phyloP scores from a whole-genome alignment of 2,113 vertebrate species.

The Leptosomus discolor region DNA sequence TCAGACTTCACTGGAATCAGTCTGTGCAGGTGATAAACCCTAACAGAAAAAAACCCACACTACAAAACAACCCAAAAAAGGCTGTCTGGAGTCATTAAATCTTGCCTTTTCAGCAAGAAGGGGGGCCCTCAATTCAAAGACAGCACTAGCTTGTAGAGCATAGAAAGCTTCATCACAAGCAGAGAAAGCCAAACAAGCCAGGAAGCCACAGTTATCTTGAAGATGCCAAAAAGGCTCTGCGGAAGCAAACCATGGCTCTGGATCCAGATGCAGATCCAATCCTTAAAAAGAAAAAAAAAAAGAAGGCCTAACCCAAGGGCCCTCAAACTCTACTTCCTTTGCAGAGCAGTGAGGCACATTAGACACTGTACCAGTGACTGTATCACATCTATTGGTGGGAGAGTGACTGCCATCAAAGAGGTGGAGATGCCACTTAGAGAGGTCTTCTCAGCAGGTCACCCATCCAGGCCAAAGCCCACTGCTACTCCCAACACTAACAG shows the following conservation, averaged over 20 bases:
- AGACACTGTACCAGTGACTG: not conserved
- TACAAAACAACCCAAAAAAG: not conserved
- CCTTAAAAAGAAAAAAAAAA: not conserved
- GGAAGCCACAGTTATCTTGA: not conserved
- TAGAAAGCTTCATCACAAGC: not conserved
- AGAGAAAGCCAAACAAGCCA: not conserved
- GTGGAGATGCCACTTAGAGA: not conserved
- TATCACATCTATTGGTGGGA: not conserved
- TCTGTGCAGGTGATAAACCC: not conserved
- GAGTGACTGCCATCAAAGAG: not conserved
- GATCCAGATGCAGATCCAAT: not conserved
- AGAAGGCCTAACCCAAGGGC: not conserved
- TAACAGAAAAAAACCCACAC: not conserved
- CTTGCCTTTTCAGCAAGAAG: not conserved
- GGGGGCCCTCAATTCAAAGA: not conserved
- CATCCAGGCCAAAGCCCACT: not conserved
- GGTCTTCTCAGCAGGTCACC: not conserved
- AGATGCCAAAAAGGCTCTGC: not conserved
- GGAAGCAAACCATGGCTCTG: not conserved
- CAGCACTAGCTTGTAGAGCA: not conserved
- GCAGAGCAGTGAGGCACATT: not conserved
- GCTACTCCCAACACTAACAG: not conserved
- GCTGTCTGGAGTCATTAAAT: not conserved
- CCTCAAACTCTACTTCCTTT: not conserved
- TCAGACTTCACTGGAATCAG: not conserved